Conservation (phyloP, 2,888 invertebrate species). For the Isotomurus palustris region DNA sequence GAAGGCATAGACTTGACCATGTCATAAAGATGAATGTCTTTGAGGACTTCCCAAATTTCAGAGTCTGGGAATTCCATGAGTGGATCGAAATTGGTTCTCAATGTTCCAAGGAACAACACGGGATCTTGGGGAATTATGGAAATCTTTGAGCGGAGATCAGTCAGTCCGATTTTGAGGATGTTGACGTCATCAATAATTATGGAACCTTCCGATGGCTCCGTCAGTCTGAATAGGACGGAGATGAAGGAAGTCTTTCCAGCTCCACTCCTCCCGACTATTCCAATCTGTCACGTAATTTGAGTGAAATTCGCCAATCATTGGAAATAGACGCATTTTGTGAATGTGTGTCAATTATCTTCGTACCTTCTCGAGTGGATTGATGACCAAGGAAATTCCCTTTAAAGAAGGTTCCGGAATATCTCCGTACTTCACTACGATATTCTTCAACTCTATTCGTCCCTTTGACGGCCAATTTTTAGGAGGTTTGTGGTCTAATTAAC, state of each 20-base stretch:
- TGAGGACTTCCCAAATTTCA: constrained; percentile 78
- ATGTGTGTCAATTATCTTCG: too few species aligned
- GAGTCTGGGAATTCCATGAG: constrained; percentile 74
- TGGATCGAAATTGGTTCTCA: constrained; percentile 85
- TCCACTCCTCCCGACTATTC: constrained; percentile 69
- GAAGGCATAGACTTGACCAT: constrained; percentile 61
- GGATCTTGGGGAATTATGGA: constrained; percentile 87
- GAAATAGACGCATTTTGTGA: too few species aligned
- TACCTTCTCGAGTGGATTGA: constrained; percentile 53
- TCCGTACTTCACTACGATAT: constrained; percentile 36
- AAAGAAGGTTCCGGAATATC: constrained; percentile 48
- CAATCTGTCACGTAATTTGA: too few species aligned
- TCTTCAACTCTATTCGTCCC: constrained; percentile 35
- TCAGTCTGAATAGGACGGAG: constrained; percentile 79
- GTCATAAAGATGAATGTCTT: constrained; percentile 62
- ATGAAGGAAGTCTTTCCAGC: constrained; percentile 90
- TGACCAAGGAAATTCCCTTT: constrained; percentile 50
- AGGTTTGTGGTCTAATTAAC: constrained; percentile 28
- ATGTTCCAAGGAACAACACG: constrained; percentile 77
- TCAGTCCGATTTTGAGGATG: constrained; percentile 46
- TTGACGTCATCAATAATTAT: constrained; percentile 66
- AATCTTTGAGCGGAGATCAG: constrained; percentile 72
- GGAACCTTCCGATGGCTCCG: constrained; percentile 72
- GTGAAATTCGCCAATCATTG: too few species aligned
- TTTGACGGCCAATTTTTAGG: constrained; percentile 37